Evolutionary conservation across 2,888 invertebrate genomes (phyloP).

Genomic region (Dendrolimus houi): DNA sequence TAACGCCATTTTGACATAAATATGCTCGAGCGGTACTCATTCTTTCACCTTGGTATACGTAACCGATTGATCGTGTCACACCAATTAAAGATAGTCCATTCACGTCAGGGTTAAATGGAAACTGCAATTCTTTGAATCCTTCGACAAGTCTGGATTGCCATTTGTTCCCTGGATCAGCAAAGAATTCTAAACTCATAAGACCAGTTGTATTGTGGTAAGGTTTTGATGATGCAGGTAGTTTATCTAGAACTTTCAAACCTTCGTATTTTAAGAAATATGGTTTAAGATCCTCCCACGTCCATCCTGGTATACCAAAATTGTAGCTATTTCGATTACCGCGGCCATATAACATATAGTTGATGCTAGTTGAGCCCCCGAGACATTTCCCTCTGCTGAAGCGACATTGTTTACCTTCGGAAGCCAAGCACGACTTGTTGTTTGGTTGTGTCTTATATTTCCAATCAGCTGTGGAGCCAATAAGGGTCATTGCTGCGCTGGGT

Average conservation of each 20-base stretch:
- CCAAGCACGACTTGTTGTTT: conserved; percentile 46
- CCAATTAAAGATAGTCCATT: conserved; percentile 47
- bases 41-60: conserved; percentile 33
- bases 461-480: conserved; percentile 33
- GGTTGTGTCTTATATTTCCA: conserved; percentile 40
- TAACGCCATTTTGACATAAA: conserved; percentile 27
- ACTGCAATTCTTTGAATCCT: conserved; percentile 25
- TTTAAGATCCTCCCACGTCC: conserved; percentile 41
- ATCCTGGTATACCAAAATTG: conserved; percentile 33
- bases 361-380: conserved; percentile 52
- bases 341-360: conserved; percentile 52
- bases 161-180: conserved; percentile 30
- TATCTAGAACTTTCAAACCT: conserved; percentile 28
- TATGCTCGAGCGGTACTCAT: conserved; percentile 45
- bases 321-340: conserved; percentile 44
- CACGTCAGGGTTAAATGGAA: conserved; percentile 40
- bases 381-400: conserved; percentile 43
- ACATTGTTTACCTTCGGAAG: conserved; percentile 27
- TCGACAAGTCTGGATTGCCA: conserved; percentile 37
- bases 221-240: conserved; percentile 33
- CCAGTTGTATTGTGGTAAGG: conserved; percentile 45
- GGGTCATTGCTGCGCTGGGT: conserved; percentile 24
- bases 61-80: conserved; percentile 33
- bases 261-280: conserved; percentile 49
- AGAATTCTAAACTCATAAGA: conserved; percentile 31